Base-by-base conservation (phyloP, 2,888 invertebrate species). In the Erebia palarica region DNA sequence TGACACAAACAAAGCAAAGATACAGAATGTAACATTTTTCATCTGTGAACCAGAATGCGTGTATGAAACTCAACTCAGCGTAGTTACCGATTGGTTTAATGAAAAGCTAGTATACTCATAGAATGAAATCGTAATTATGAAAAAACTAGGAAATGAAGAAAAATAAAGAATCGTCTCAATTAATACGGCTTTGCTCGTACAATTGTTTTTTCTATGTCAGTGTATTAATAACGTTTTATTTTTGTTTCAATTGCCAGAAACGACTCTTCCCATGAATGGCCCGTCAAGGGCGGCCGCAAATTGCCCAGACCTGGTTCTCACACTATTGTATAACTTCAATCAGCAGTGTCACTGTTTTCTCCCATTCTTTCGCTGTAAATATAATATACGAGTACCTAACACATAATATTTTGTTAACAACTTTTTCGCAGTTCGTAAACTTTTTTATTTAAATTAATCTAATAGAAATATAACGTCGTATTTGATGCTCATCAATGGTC, bases 231-330 rank as follows among this genome's bases (percentile, higher is more conserved):
- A 61, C 53, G 49, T 55, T 55, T 27, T 65, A 66, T 66, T 47
- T 55, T 66, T 57, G 60, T 71, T 65, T 55, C 47, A 57, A 73
- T 61, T 66, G 51, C 71, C 73, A 68, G 71, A 73, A 66, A 66
- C 42, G 14, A 21, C 44, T 58, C 57, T 58, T 66, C 55, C 66
- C 66, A 66, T 66, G 66, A 66, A 66, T 21, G 66, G 66, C 8
- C 14, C 18, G 18, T 21, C 44, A 57, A 66, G 57, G 66, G 66
- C 63, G 66, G 21, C 57, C 57, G 66, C 66, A 58, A 55, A 44
- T 66, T 66, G 55, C 65, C 65, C 13, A 58, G 59, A 69, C 59
- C 49, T 47, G 58, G 18, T 69, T 57, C 44, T 51, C 53, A 60
- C 36, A 18, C 66, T 14, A 66, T 66, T 66, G 66, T 66, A 66